phyloP scores from a whole-genome alignment of 2,888 invertebrate species.

The Rotaria sp. region DNA sequence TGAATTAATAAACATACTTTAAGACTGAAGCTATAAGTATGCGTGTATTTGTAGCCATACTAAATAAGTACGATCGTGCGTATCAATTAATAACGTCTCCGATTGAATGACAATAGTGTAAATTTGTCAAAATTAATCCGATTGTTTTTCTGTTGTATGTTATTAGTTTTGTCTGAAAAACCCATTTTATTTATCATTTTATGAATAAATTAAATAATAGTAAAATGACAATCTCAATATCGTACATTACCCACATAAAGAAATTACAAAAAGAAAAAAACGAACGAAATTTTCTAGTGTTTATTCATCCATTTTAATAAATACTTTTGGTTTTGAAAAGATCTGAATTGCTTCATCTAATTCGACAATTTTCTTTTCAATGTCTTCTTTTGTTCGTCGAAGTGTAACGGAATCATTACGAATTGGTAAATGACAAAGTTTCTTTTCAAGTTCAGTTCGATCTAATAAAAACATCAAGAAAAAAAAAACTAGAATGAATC shows the following conservation, averaged over 20 bases:
- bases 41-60: too few relatives aligned
- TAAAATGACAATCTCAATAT: neutral
- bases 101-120: too few relatives aligned
- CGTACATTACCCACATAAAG: neutral
- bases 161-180: too few relatives aligned
- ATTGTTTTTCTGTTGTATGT: neutral
- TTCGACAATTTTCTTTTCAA: constrained; percentile 74
- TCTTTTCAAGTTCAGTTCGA: constrained; percentile 65
- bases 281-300: neutral
- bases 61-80: neutral
- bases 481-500: neutral
- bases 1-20: neutral
- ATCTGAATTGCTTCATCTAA: constrained; percentile 82
- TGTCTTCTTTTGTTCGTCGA: constrained; percentile 70
- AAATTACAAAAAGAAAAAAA: neutral
- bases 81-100: neutral
- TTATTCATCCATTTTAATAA: constrained; percentile 51
- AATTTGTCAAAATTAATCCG: neutral
- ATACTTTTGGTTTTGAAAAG: constrained; percentile 80
- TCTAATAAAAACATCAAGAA: constrained; percentile 45
- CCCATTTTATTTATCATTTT: too few relatives aligned
- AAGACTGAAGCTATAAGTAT: neutral
- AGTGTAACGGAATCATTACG: constrained; percentile 75
- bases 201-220: too few relatives aligned
- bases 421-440: constrained; percentile 77